Conservation (phyloP, 2,797 vertebrate genomes). For the Chelon auratus region DNA sequence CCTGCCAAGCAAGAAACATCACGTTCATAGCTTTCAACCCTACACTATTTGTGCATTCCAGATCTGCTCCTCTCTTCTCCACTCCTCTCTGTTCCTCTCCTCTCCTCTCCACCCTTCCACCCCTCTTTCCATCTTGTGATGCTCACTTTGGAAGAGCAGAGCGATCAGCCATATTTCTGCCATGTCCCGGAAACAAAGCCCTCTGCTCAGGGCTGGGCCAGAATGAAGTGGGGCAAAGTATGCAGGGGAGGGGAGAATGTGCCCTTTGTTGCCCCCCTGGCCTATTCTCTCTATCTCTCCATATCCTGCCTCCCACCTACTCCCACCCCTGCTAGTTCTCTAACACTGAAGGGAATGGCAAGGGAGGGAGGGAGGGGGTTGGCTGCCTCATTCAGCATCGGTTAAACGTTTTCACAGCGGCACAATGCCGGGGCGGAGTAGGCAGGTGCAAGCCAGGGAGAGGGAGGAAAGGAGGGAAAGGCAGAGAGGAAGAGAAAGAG, state of each 20-base stretch:
- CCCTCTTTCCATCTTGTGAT: slow-evolving; percentile 68
- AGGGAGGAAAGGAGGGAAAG: slow-evolving; percentile 77
- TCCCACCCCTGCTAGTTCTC: slow-evolving; percentile 76
- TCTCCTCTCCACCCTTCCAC: slow-evolving; percentile 43
- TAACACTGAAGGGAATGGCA: slow-evolving; percentile 69
- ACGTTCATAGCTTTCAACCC: slow-evolving; percentile 33
- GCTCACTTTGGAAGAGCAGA: slow-evolving; percentile 80
- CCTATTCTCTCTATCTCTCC: slow-evolving; percentile 79
- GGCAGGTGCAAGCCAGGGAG: slow-evolving; percentile 82
- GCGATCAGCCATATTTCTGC: slow-evolving; percentile 79
- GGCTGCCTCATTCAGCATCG: slow-evolving; percentile 88
- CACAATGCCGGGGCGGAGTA: slow-evolving; percentile 86
- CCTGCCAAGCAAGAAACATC: slow-evolving; percentile 35
- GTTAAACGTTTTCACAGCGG: slow-evolving; percentile 98
- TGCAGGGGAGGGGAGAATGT: slow-evolving; percentile 80
- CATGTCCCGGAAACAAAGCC: slow-evolving; percentile 82
- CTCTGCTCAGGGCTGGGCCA: slow-evolving; percentile 73
- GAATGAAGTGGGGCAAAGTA: slow-evolving; percentile 83
- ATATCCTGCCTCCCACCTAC: slow-evolving; percentile 81
- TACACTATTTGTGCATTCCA: slow-evolving; percentile 34
- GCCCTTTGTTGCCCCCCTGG: slow-evolving; percentile 79
- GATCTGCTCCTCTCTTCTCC: slow-evolving; percentile 28
- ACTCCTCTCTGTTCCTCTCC: slow-evolving; percentile 31
- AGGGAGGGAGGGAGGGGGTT: slow-evolving; percentile 52
- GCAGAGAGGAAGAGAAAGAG: slow-evolving; percentile 55